Evolutionary conservation across 2,113 vertebrate species (phyloP).

Genomic region (Malaclemys terrapin): DNA sequence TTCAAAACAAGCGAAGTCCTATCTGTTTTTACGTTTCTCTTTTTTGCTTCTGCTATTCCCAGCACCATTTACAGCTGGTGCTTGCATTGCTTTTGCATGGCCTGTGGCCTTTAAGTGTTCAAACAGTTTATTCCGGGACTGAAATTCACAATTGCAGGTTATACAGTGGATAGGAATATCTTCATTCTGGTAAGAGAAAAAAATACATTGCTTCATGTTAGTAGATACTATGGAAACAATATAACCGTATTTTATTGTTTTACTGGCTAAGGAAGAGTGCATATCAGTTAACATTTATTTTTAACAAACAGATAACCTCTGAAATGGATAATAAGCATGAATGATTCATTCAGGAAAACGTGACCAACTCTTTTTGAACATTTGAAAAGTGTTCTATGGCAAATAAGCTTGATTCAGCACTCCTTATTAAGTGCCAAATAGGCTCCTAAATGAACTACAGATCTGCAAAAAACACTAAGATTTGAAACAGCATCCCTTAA

Average conservation of each 20-base stretch:
- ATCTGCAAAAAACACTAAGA: not conserved
- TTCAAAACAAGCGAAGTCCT: conserved; percentile 27
- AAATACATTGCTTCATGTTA: not conserved
- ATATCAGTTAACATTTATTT: not conserved
- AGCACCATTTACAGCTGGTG: conserved; percentile 51
- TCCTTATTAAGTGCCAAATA: not conserved
- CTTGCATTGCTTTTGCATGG: conserved; percentile 83
- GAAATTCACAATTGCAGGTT: conserved; percentile 87
- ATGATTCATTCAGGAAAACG: not conserved
- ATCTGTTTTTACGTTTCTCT: conserved; percentile 90
- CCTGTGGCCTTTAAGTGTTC: conserved; percentile 93
- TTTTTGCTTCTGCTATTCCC: conserved; percentile 84
- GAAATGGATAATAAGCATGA: not conserved
- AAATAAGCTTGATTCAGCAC: not conserved
- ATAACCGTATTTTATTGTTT: not conserved
- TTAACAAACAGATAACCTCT: not conserved
- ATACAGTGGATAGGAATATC: conserved; percentile 81
- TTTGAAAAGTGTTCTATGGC: not conserved
- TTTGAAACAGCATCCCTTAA: not conserved
- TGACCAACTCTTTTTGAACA: not conserved
- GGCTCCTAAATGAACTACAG: not conserved
- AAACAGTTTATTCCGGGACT: conserved; percentile 95
- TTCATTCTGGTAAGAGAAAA: conserved; percentile 78
- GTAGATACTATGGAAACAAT: accelerated
- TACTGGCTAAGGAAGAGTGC: not conserved